These are phyloP conservation scores for Lethenteron reissneri DNA, from an alignment of 2,113 vertebrate species.

Conservation along the genomic window DNA sequence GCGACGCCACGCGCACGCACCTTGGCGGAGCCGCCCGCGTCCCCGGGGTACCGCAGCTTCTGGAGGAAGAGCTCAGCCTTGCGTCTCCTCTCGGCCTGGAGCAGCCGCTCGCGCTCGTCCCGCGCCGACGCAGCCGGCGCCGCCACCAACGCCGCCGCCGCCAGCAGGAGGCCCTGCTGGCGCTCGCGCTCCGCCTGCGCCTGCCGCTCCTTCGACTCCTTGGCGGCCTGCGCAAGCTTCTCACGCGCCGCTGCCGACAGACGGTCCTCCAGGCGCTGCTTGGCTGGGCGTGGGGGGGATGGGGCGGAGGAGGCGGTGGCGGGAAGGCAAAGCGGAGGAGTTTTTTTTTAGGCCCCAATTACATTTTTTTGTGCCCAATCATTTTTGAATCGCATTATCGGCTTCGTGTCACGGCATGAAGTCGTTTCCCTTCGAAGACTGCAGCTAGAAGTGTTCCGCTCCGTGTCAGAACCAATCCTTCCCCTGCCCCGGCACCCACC, in stretches of 20 bases:
- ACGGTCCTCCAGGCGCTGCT: constrained; percentile 88
- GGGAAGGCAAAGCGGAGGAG: too few relatives aligned
- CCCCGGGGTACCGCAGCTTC: constrained; percentile 40
- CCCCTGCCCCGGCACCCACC: too few relatives aligned
- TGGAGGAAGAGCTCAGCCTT: constrained; percentile 84
- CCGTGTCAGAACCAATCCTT: too few relatives aligned
- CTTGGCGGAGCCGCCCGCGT: constrained; percentile 24
- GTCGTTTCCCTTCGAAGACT: too few relatives aligned
- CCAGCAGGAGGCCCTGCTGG: constrained; percentile 42
- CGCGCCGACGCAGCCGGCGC: constrained; percentile 86
- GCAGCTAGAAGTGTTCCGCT: too few relatives aligned
- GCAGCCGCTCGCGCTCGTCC: constrained; percentile 70
- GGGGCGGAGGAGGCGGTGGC: too few relatives aligned
- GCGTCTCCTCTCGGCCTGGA: constrained; percentile 83
- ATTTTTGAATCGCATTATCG: too few relatives aligned
- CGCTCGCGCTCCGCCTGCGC: constrained; percentile 83
- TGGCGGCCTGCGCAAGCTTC: constrained; percentile 87
- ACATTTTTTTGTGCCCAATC: too few relatives aligned
- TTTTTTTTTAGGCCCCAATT: too few relatives aligned
- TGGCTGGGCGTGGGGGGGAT: constrained; percentile 28
- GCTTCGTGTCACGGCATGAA: too few relatives aligned
- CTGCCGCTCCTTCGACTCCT: constrained; percentile 94
- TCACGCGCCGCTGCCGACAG: constrained; percentile 82
- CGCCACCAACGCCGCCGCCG: constrained; percentile 69
- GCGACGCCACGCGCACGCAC: too few relatives aligned